A percentile compares a stretch with the other conserved stretches of the same genome.
phyloP scores from a whole-genome alignment of 2,113 vertebrate genomes.

The Equus przewalskii region DNA sequence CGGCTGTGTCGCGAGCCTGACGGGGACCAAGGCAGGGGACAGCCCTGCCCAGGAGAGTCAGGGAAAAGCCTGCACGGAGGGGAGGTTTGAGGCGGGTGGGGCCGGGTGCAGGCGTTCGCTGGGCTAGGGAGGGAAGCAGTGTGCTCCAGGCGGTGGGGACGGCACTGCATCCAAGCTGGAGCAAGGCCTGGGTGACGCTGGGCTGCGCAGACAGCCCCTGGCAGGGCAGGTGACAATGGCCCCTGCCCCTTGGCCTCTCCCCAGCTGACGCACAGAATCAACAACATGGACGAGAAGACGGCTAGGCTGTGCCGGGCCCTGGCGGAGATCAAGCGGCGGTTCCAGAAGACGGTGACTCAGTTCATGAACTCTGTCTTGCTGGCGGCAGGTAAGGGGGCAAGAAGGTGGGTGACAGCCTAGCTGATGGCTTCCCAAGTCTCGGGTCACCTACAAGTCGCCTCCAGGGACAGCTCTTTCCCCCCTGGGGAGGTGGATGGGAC shows the following conservation, averaged over 20 bases:
- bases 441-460: background rate
- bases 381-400: slow-evolving; percentile 75
- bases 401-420: background rate
- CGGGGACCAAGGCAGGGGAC: background rate
- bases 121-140: background rate
- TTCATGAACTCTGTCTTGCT: slow-evolving; percentile 82
- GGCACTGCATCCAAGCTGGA: background rate
- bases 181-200: background rate
- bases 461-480: background rate
- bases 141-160: background rate
- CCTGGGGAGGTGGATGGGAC: background rate
- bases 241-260: background rate
- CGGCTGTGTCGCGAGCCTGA: background rate
- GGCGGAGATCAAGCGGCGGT: slow-evolving; percentile 77
- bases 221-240: background rate
- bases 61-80: background rate
- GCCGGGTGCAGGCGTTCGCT: background rate
- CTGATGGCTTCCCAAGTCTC: background rate
- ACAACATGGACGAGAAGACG: background rate
- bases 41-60: background rate
- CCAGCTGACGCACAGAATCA: slow-evolving; percentile 13
- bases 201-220: background rate
- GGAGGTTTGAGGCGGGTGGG: background rate
- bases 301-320: slow-evolving; percentile 70
- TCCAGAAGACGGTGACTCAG: slow-evolving; percentile 80